phyloP scores from a whole-genome alignment of 2,113 vertebrate species.

The Tichodroma muraria region DNA sequence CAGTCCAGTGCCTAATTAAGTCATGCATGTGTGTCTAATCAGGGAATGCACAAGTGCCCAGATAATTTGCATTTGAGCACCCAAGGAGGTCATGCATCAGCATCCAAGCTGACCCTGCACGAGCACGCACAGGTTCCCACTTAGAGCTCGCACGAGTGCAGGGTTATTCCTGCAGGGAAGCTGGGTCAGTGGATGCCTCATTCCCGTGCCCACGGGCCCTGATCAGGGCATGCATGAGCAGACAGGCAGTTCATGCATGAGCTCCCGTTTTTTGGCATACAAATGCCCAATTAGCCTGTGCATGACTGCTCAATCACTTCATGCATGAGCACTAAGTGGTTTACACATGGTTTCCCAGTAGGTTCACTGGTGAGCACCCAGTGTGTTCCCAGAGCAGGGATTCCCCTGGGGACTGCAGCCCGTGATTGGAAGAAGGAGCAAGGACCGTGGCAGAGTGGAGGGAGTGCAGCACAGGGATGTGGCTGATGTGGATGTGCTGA shows the following conservation, averaged over 20 bases:
- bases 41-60: background rate
- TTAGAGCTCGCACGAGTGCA: fast-evolving
- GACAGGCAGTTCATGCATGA: background rate
- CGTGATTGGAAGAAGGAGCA: background rate
- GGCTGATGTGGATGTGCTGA: background rate
- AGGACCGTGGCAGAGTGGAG: background rate
- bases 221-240: background rate
- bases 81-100: background rate
- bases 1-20: background rate
- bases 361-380: background rate
- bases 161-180: background rate
- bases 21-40: background rate
- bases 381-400: fast-evolving
- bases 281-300: background rate
- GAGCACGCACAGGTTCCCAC: background rate
- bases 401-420: background rate
- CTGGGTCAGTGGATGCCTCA: background rate
- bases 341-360: background rate
- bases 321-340: background rate
- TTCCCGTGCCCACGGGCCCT: background rate
- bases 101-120: background rate
- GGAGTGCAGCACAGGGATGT: fast-evolving
- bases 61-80: background rate
- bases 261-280: background rate
- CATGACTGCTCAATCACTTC: background rate